phyloP scores from a whole-genome alignment of 2,113 vertebrate species.

The Brachypteracias leptosomus region DNA sequence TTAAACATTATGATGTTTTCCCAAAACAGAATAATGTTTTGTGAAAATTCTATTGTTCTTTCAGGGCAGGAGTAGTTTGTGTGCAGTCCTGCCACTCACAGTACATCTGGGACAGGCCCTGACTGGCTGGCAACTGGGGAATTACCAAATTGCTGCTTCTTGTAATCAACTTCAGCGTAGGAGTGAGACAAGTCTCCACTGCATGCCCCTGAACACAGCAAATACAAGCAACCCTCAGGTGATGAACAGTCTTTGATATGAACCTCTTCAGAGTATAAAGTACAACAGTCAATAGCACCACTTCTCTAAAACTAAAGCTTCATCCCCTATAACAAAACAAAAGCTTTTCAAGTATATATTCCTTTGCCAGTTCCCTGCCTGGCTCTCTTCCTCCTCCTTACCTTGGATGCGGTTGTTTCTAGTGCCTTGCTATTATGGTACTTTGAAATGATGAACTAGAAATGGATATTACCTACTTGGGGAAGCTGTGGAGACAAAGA shows the following conservation, averaged over 20 bases:
- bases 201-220: background rate
- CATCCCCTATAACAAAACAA: background rate
- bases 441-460: background rate
- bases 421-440: background rate
- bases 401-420: background rate
- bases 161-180: no score
- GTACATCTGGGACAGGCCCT: background rate
- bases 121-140: no score
- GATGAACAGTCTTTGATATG: background rate
- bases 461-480: background rate
- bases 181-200: background rate
- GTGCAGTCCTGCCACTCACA: no score
- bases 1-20: background rate
- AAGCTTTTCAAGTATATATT: background rate
- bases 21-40: background rate
- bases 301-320: background rate
- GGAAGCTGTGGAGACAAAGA: background rate
- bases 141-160: background rate
- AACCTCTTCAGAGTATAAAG: no score
- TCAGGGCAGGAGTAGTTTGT: background rate
- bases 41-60: background rate
- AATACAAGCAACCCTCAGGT: no score
- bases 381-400: background rate
- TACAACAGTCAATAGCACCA: no score
- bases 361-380: background rate